Percentiles rank a stretch among this genome's conserved stretches.
Conservation (phyloP, 2,797 vertebrate genomes). For the Macrochelys suwanniensis region DNA sequence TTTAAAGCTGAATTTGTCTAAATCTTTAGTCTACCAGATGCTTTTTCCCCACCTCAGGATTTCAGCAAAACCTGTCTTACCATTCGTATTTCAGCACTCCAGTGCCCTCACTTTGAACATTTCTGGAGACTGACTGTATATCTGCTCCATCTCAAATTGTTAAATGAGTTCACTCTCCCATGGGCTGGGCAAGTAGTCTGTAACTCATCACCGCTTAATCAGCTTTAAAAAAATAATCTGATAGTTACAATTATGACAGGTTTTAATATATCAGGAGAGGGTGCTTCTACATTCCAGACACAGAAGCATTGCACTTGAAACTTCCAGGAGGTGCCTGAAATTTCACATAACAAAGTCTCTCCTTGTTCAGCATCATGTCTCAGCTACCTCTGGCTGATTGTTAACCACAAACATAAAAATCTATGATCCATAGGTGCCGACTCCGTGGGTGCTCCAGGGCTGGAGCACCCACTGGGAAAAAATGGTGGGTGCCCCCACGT, state of each 20-base stretch:
- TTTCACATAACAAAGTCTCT: neutral
- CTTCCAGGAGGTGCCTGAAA: neutral
- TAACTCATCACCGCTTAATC: neutral
- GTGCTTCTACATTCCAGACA: neutral
- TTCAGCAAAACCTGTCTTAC: fast-evolving
- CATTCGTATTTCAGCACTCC: fast-evolving
- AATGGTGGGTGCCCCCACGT: no score
- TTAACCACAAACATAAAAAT: neutral
- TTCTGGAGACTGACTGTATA: fast-evolving
- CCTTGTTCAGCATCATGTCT: neutral
- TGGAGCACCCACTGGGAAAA: no score
- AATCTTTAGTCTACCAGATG: neutral
- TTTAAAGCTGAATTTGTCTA: fast-evolving
- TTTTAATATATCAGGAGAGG: neutral
- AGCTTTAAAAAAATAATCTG: neutral
- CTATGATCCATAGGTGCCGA: neutral
- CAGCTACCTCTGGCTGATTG: neutral
- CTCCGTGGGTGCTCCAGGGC: no score
- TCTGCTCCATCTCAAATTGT: fast-evolving
- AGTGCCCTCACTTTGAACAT: fast-evolving
- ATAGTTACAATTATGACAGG: neutral
- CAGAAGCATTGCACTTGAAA: neutral
- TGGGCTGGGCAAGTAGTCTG: fast-evolving
- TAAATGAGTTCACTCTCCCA: fast-evolving
- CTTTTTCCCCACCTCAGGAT: neutral